Conservation (phyloP, 2,888 invertebrate genomes). For the Linnaemya tessellans region DNA sequence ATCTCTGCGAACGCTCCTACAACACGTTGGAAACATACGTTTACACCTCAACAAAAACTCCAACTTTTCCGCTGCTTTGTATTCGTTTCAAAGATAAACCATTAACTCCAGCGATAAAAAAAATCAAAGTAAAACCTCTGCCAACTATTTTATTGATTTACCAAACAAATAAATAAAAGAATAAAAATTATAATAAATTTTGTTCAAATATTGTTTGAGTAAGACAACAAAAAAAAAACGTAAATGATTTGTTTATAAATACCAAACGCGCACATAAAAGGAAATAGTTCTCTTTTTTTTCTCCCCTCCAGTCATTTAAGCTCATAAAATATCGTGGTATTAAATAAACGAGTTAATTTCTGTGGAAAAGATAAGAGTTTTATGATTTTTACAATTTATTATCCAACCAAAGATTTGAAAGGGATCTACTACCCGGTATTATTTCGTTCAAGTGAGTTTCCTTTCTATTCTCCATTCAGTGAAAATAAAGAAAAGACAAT, state of each 20-base stretch:
- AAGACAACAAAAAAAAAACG: neutral
- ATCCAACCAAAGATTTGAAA: constrained; percentile 14
- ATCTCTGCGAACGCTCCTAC: constrained; percentile 13
- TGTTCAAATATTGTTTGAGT: constrained; percentile 45
- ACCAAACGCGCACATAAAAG: constrained; percentile 22
- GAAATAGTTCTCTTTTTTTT: constrained; percentile 14
- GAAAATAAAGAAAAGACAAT: constrained; percentile 14
- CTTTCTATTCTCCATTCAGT: neutral
- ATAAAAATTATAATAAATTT: constrained; percentile 44
- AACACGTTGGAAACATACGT: constrained; percentile 18
- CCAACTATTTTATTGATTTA: constrained; percentile 46
- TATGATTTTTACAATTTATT: constrained; percentile 18
- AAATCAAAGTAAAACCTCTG: constrained; percentile 41
- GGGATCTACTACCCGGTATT: neutral
- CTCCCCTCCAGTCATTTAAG: neutral
- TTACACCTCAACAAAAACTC: constrained; percentile 1
- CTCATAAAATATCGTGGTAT: constrained; percentile 17
- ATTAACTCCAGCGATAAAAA: constrained; percentile 15
- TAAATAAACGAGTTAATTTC: constrained; percentile 53
- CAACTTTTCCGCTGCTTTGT: constrained; percentile 14
- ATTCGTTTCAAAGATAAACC: constrained; percentile 20
- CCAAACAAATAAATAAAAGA: constrained; percentile 35
- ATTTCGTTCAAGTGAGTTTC: constrained; percentile 4
- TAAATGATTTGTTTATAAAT: constrained; percentile 31
- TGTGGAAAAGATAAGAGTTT: constrained; percentile 52